phyloP scores from a whole-genome alignment of 2,888 invertebrate species.

The Kuschelorhynchus macadamiae region DNA sequence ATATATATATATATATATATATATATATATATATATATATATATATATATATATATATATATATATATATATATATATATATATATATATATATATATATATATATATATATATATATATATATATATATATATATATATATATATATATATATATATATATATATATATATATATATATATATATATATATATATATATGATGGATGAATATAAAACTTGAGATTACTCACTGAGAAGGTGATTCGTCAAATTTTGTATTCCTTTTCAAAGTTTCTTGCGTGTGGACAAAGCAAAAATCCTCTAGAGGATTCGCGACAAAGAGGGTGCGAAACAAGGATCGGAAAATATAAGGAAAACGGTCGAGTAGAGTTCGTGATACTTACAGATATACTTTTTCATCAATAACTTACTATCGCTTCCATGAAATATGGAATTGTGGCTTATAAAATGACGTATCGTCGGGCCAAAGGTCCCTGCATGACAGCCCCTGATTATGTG shows the following conservation, averaged over 20 bases:
- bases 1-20: too few species aligned
- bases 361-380: slow-evolving; percentile 57
- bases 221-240: slow-evolving; percentile 51
- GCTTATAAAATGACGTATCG: slow-evolving; percentile 60
- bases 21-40: too few species aligned
- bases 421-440: slow-evolving; percentile 63
- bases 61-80: too few species aligned
- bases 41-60: too few species aligned
- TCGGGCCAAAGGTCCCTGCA: slow-evolving; percentile 49
- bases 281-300: slow-evolving; percentile 53
- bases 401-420: slow-evolving; percentile 64
- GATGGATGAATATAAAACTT: slow-evolving; percentile 40
- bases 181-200: slow-evolving; percentile 40
- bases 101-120: too few species aligned
- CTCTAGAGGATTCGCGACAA: slow-evolving; percentile 60
- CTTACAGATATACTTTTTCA: slow-evolving; percentile 59
- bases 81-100: too few species aligned
- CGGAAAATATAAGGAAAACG: slow-evolving; percentile 55
- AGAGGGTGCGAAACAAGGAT: slow-evolving; percentile 58
- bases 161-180: slow-evolving; percentile 9
- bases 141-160: too few species aligned
- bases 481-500: slow-evolving; percentile 1
- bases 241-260: slow-evolving; percentile 62
- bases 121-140: too few species aligned
- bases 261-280: slow-evolving; percentile 53